A percentile compares a stretch with the other conserved stretches of the same genome.
These are phyloP conservation scores for Struthidea cinerea DNA, from an alignment of 2,113 vertebrate species.

Conservation along the genomic window DNA sequence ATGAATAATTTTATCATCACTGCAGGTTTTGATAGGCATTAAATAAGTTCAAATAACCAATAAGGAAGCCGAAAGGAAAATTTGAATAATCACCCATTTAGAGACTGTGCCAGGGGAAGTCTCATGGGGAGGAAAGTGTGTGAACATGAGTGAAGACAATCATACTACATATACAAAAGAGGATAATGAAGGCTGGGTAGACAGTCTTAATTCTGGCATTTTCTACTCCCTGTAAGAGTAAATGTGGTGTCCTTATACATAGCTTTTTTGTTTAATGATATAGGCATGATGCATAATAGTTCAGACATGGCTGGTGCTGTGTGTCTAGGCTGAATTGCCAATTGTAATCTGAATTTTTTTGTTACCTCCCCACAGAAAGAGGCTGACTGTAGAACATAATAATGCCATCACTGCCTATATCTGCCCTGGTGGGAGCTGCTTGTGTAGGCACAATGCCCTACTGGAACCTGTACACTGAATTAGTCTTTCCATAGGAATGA, in stretches of 20 bases:
- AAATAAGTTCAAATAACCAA: neutral
- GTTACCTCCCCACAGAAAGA: neutral
- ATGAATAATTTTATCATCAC: slow-evolving; percentile 26
- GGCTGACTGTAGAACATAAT: neutral
- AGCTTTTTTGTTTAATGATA: neutral
- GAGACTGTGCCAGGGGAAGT: neutral
- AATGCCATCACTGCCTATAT: neutral
- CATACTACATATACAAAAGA: neutral
- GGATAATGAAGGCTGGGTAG: neutral
- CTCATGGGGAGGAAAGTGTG: neutral
- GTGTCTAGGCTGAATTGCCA: neutral
- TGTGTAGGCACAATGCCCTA: neutral
- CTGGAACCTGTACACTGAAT: neutral
- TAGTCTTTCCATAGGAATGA: neutral
- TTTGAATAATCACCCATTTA: slow-evolving; percentile 5
- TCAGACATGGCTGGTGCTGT: neutral
- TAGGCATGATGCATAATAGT: neutral
- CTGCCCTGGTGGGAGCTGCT: neutral
- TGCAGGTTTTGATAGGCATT: neutral
- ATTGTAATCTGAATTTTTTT: neutral
- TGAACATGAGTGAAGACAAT: neutral
- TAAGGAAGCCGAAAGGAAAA: neutral
- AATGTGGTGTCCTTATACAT: neutral
- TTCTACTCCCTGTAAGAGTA: neutral
- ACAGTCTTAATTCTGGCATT: neutral